These are phyloP conservation scores for Venturia canescens DNA, from an alignment of 1,140 invertebrate species.

Conservation along the genomic window DNA sequence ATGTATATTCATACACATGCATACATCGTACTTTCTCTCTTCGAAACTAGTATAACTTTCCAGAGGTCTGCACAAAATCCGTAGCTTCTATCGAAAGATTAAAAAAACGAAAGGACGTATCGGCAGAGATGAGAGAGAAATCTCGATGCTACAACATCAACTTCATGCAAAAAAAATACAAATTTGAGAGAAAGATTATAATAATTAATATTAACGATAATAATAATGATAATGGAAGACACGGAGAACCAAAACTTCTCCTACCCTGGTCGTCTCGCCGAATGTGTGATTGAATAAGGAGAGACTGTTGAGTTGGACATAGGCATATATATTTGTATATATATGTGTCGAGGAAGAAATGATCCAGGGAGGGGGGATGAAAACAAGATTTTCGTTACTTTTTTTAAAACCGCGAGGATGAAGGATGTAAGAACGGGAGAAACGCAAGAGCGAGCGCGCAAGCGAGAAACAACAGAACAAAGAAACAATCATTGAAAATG, in stretches of 20 bases:
- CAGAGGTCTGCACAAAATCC: not conserved
- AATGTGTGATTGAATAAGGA: slow-evolving; percentile 29
- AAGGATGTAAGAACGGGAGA: slow-evolving; percentile 47
- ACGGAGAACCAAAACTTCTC: slow-evolving; percentile 37
- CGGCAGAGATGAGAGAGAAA: slow-evolving; percentile 23
- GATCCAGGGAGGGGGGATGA: slow-evolving; percentile 42
- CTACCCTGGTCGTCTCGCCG: slow-evolving; percentile 25
- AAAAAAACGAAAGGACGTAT: slow-evolving; percentile 10
- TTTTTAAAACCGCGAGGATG: slow-evolving; percentile 55
- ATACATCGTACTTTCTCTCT: slow-evolving; percentile 51
- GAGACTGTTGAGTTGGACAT: slow-evolving; percentile 15
- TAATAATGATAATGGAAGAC: slow-evolving; percentile 17
- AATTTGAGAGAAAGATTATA: slow-evolving; percentile 34
- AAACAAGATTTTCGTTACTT: slow-evolving; percentile 59
- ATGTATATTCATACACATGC: slow-evolving; percentile 51
- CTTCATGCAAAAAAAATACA: slow-evolving; percentile 7
- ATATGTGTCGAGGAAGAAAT: slow-evolving; percentile 10
- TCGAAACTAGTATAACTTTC: slow-evolving; percentile 37
- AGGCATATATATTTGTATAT: slow-evolving; percentile 36
- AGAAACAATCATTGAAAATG: slow-evolving; percentile 39
- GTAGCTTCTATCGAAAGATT: slow-evolving; percentile 35
- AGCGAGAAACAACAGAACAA: slow-evolving; percentile 25
- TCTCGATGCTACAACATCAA: not conserved
- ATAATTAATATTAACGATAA: slow-evolving; percentile 16
- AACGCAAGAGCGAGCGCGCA: slow-evolving; percentile 22